Evolutionary conservation across 2,888 invertebrate species (phyloP).

Genomic region (Tachystola acroxantha): DNA sequence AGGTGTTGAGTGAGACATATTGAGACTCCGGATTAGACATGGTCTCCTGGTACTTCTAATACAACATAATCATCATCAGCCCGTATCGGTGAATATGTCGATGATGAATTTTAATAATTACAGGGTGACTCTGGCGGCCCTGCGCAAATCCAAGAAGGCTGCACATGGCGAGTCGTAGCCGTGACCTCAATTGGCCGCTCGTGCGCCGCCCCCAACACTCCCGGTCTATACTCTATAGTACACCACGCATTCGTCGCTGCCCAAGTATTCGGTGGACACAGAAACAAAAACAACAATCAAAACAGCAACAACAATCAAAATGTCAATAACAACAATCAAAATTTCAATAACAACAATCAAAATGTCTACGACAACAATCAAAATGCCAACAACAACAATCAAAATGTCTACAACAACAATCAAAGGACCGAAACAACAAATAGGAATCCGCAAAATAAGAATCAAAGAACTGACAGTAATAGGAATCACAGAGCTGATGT

Average conservation of each 20-base stretch:
- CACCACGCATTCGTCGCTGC: conserved; percentile 15
- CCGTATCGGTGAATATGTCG: too few relatives aligned
- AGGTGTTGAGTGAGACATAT: too few relatives aligned
- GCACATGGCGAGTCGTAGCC: conserved; percentile 57
- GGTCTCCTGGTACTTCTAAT: too few relatives aligned
- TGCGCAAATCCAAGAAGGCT: conserved; percentile 59
- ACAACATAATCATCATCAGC: too few relatives aligned
- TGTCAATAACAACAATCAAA: neutral
- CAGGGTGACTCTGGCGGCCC: conserved; percentile 72
- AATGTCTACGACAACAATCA: neutral
- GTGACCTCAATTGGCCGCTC: conserved; percentile 61
- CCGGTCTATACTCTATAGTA: conserved; percentile 52
- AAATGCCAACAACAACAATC: neutral
- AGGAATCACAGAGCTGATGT: neutral
- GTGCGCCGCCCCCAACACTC: conserved; percentile 57
- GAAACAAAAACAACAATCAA: neutral
- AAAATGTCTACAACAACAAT: neutral
- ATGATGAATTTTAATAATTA: too few relatives aligned
- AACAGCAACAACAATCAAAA: conserved; percentile 1
- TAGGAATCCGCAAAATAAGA: neutral
- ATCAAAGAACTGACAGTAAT: neutral
- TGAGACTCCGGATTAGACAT: too few relatives aligned
- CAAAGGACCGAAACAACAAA: neutral
- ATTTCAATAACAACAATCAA: neutral
- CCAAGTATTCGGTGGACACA: conserved; percentile 6